Evolutionary conservation across 2,888 invertebrate species (phyloP).

Genomic region (Pseudococcus viburni): DNA sequence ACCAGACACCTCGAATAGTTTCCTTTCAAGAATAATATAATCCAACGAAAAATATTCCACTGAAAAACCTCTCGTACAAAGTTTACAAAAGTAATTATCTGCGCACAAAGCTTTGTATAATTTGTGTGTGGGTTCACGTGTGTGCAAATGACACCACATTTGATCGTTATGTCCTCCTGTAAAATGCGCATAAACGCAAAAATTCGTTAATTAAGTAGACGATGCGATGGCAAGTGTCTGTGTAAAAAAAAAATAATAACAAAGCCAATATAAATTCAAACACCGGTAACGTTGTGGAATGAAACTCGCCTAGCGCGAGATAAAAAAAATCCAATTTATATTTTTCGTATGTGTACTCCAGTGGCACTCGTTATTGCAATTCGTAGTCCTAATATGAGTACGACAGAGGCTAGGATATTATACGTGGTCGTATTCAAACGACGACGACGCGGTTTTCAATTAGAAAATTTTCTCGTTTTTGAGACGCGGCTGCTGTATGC

Average conservation of each 20-base stretch:
- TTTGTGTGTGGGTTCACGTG: slow-evolving; percentile 20
- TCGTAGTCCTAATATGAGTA: neutral
- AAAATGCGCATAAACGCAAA: slow-evolving; percentile 18
- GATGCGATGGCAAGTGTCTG: neutral
- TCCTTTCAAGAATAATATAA: neutral
- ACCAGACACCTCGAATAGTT: too few species aligned
- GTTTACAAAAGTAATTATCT: neutral
- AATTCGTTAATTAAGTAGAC: slow-evolving; percentile 32
- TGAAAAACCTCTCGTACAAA: neutral
- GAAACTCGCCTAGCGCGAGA: neutral
- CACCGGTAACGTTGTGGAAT: neutral
- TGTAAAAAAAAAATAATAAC: neutral
- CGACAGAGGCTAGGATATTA: neutral
- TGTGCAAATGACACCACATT: slow-evolving; percentile 18
- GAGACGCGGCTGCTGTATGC: neutral
- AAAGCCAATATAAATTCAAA: neutral
- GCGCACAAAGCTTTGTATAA: neutral
- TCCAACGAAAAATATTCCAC: neutral
- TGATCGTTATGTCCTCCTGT: slow-evolving; percentile 17
- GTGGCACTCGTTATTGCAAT: neutral
- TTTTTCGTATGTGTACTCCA: neutral
- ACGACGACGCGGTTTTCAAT: slow-evolving; percentile 10
- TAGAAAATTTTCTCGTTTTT: slow-evolving; percentile 8
- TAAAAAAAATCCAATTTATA: slow-evolving; percentile 34
- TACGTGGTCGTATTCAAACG: slow-evolving; percentile 1